Evolutionary conservation across 2,888 invertebrate genomes (phyloP).

Genomic region (Drepanosiphum platanoidis): DNA sequence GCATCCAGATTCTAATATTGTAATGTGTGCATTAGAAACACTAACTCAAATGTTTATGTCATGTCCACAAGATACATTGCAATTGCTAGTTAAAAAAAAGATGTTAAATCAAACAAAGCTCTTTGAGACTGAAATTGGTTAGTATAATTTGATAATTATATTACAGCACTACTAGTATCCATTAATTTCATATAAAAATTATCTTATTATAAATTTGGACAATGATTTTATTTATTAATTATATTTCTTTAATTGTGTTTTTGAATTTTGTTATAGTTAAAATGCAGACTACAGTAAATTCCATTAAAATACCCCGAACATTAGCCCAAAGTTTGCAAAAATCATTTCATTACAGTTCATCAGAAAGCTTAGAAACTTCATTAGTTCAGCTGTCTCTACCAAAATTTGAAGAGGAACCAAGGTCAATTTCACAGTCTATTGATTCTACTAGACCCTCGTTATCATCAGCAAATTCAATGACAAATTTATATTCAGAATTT

Average conservation of each 20-base stretch:
- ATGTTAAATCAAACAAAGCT: conserved; percentile 59
- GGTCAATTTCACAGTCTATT: conserved; percentile 53
- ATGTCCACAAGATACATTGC: conserved; percentile 66
- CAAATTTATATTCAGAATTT: conserved; percentile 58
- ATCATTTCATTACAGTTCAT: conserved; percentile 54
- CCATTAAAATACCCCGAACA: conserved; percentile 57
- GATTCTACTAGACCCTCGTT: conserved; percentile 51
- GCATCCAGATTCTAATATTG: conserved; percentile 72
- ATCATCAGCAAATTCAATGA: conserved; percentile 59
- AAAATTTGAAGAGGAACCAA: conserved; percentile 54
- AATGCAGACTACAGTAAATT: conserved; percentile 52
- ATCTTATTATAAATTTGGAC: background rate
- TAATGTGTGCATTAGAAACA: conserved; percentile 86
- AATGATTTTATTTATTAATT: background rate
- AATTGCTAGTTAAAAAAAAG: conserved; percentile 44
- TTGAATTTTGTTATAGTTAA: conserved; percentile 28
- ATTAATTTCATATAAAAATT: background rate
- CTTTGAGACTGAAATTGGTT: conserved; percentile 59
- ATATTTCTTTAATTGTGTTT: background rate
- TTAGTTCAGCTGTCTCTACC: conserved; percentile 46
- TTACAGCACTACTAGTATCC: too few species aligned
- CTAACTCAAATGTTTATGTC: conserved; percentile 74
- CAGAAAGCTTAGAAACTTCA: conserved; percentile 57
- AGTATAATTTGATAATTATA: conserved; percentile 17
- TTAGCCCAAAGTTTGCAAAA: conserved; percentile 60